phyloP scores from a whole-genome alignment of 2,888 invertebrate genomes.

The Acanthoscelides obtectus region DNA sequence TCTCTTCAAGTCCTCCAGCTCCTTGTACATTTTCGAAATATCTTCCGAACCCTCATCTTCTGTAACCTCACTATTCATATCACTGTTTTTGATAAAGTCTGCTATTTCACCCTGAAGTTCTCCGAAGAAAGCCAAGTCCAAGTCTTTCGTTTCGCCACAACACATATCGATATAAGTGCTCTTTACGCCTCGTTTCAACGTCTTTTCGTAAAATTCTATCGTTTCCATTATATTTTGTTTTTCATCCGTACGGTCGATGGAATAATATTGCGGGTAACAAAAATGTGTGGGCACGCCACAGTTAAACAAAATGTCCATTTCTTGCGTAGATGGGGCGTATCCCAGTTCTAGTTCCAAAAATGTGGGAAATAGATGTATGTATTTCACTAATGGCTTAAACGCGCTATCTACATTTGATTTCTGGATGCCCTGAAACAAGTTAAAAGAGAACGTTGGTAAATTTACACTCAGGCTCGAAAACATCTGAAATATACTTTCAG shows the following conservation, averaged over 20 bases:
- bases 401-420: conserved; percentile 21
- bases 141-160: not conserved
- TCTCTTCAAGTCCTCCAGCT: conserved; percentile 5
- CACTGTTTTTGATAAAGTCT: not conserved
- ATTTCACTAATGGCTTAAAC: conserved; percentile 30
- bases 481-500: too few relatives aligned
- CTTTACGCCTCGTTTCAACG: conserved; percentile 5
- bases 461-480: too few relatives aligned
- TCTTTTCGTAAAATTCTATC: conserved; percentile 9
- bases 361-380: conserved; percentile 51
- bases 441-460: not conserved
- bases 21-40: conserved; percentile 3
- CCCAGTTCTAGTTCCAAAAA: conserved; percentile 54
- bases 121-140: conserved; percentile 8
- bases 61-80: not conserved
- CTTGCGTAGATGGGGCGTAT: conserved; percentile 32
- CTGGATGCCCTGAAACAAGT: conserved; percentile 20
- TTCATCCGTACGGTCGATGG: conserved; percentile 11
- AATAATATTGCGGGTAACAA: conserved; percentile 27
- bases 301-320: conserved; percentile 25
- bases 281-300: conserved; percentile 25
- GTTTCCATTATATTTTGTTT: conserved; percentile 6
- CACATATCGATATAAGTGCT: not conserved
- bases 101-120: conserved; percentile 5
- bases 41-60: conserved; percentile 2